These are phyloP conservation scores for Marronus borbonicus DNA, from an alignment of 2,888 invertebrate species.

Conservation along the genomic window DNA sequence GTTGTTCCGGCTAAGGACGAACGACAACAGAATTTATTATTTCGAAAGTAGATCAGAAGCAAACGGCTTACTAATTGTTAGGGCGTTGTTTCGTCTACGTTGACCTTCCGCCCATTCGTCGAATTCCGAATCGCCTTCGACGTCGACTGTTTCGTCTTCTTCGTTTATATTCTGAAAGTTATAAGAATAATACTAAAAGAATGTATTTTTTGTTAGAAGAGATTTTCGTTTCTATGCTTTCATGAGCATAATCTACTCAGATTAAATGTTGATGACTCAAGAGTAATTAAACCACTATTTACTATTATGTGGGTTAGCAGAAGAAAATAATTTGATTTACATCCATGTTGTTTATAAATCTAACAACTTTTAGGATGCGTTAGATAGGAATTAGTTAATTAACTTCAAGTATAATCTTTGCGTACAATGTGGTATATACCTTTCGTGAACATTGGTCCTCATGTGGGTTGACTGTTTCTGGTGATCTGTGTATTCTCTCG, in stretches of 20 bases:
- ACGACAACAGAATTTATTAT: not conserved
- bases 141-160: slow-evolving; percentile 81
- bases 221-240: not conserved
- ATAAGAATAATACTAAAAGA: slow-evolving; percentile 8
- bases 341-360: too few species aligned
- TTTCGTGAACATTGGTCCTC: slow-evolving; percentile 77
- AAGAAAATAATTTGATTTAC: too few species aligned
- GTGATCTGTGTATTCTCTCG: slow-evolving; percentile 72
- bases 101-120: slow-evolving; percentile 74
- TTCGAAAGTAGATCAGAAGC: not conserved
- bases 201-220: not conserved
- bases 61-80: slow-evolving; percentile 57
- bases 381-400: not conserved
- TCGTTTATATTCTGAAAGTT: slow-evolving; percentile 67
- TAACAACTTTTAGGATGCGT: too few species aligned
- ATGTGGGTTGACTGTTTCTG: slow-evolving; percentile 77
- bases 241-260: too few species aligned
- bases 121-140: slow-evolving; percentile 75
- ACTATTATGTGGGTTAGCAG: too few species aligned
- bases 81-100: slow-evolving; percentile 63
- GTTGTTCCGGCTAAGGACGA: slow-evolving; percentile 53
- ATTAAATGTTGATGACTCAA: too few species aligned
- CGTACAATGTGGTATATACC: slow-evolving; percentile 63
- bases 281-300: too few species aligned
- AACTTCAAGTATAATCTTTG: not conserved